These are phyloP conservation scores for Clinocottus analis DNA, from an alignment of 2,113 vertebrate genomes.

Conservation along the genomic window DNA sequence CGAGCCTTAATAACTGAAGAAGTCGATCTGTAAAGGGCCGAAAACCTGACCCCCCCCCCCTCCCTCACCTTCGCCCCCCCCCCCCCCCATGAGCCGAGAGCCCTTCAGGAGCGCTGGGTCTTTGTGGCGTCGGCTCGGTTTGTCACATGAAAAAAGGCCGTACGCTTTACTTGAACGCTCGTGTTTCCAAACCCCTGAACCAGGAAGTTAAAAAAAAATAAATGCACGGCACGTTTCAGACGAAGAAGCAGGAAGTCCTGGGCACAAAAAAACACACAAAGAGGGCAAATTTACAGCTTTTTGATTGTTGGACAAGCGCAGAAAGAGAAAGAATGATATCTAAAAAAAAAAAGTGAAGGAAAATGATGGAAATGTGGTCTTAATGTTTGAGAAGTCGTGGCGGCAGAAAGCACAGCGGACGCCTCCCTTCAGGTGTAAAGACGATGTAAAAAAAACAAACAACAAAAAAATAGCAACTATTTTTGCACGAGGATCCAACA, in stretches of 20 bases:
- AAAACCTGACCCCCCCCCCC: too few species aligned
- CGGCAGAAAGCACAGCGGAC: not conserved
- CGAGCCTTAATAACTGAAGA: conserved; percentile 82
- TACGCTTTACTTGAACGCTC: not conserved
- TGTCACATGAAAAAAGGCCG: not conserved
- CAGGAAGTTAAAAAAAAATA: not conserved
- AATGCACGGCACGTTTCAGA: not conserved
- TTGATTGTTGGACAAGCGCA: not conserved
- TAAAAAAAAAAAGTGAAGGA: not conserved
- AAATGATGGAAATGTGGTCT: not conserved
- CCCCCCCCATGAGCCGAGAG: too few species aligned
- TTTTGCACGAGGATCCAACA: not conserved
- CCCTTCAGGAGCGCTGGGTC: too few species aligned
- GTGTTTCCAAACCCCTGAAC: not conserved
- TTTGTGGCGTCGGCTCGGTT: not conserved
- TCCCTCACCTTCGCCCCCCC: too few species aligned
- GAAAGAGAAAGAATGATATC: too few species aligned
- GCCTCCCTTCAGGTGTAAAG: not conserved
- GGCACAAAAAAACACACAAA: not conserved
- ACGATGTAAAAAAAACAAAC: too few species aligned
- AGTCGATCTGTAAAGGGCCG: conserved; percentile 70
- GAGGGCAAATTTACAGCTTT: not conserved
- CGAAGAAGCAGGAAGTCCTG: not conserved
- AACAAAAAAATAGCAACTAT: not conserved
- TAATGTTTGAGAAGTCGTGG: too few species aligned